Evolutionary conservation across 2,888 invertebrate genomes (phyloP), one percentile per base, ranked within the genome.

Genomic region (Tetranychus truncatus): DNA sequence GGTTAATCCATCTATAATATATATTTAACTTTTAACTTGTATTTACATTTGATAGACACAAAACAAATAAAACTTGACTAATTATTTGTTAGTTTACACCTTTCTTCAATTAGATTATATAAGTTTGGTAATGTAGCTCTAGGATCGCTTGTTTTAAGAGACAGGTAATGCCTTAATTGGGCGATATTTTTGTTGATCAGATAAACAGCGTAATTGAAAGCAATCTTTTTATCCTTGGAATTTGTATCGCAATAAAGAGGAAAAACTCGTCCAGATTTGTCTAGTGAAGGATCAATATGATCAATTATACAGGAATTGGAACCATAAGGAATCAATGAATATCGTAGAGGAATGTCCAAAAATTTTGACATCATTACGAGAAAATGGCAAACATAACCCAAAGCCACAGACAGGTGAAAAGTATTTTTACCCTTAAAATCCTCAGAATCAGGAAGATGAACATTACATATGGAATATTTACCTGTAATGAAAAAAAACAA

Each of bases 151-250:
- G 91, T 89, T 0, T 88, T 86, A 69, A 91, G 83, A 1, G 89
- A 89, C 78, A 89, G 87, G 71, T 88, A 88, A 87, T 89, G 90
- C 73, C 91, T 84, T 77, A 95, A 83, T 83, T 97, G 96, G 1
- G 92, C 92, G 77, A 97, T 90, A 82, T 96, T 94, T 84, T 94
- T 95, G 84, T 95, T 95, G 46, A 96, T 84, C 18, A 73, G 45
- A 55, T 55, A 73, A 55, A 73, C 73, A 73, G 34, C 66, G 20
- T 65, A 73, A 73, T 55, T 65, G 5, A 73, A 73, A 24, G 34
- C 65, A 55, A 73, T 65, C 72, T 44, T 72, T 55, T 65, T 73
- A 65, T 73, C 73, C 45, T 66, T 73, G 21, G 34, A 46, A 55
- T 73, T 73, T 11, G 24, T 76, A 80, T 89, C 87, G 0, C 88